Conservation (phyloP, 2,888 invertebrate species). For the Antheraea assamensis region DNA sequence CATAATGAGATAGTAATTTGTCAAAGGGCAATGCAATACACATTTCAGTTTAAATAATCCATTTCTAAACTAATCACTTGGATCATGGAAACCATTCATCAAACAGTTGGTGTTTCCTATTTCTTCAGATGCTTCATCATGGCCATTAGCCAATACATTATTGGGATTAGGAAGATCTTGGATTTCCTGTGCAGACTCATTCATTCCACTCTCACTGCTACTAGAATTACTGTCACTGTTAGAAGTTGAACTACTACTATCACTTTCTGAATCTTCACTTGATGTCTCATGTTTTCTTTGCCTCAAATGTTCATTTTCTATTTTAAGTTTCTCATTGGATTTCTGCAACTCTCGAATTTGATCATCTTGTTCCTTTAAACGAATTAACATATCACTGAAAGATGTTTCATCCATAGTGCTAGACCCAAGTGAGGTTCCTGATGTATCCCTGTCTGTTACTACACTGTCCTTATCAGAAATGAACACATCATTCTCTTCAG, state of each 20-base stretch:
- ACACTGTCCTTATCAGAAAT: constrained; percentile 61
- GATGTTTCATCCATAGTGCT: constrained; percentile 59
- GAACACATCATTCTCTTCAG: constrained; percentile 51
- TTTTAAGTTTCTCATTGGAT: constrained; percentile 83
- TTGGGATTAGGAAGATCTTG: constrained; percentile 40
- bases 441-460: constrained; percentile 66
- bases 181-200: constrained; percentile 36
- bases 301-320: constrained; percentile 84
- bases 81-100: constrained; percentile 70
- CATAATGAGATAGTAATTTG: not conserved
- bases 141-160: constrained; percentile 45
- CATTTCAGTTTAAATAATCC: not conserved
- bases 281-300: constrained; percentile 65
- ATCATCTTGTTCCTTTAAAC: constrained; percentile 82
- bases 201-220: constrained; percentile 52
- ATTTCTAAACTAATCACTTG: constrained; percentile 39
- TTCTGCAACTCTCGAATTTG: constrained; percentile 83
- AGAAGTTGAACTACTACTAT: constrained; percentile 80
- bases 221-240: constrained; percentile 74
- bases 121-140: constrained; percentile 51
- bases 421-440: constrained; percentile 61
- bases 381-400: constrained; percentile 60
- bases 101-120: constrained; percentile 46
- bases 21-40: not conserved
- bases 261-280: constrained; percentile 84